Percentiles rank a stretch among this genome's conserved stretches.
phyloP scores from a whole-genome alignment of 37 sponge, comb jelly and placozoan species.

The Aphrocallistes beatrix region DNA sequence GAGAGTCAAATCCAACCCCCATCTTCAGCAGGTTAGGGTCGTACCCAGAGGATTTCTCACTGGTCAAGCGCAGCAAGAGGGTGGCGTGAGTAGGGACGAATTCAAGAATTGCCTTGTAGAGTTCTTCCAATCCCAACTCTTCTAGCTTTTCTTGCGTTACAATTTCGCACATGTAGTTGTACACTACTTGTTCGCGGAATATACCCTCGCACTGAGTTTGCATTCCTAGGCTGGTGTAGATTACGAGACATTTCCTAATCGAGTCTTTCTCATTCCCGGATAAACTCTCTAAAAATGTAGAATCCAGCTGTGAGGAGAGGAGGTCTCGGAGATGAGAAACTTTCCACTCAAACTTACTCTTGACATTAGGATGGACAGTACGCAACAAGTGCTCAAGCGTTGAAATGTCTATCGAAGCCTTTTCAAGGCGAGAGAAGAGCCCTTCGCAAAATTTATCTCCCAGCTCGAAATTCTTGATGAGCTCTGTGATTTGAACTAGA shows the following conservation, averaged over 20 bases:
- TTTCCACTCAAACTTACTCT: not conserved
- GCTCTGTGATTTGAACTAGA: not conserved
- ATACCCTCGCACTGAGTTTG: constrained; percentile 53
- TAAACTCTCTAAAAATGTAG: constrained; percentile 38
- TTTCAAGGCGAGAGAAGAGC: not conserved
- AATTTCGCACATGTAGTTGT: constrained; percentile 63
- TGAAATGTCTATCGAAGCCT: not conserved
- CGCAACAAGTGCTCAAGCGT: not conserved
- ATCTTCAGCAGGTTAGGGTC: not conserved
- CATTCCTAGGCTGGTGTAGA: constrained; percentile 55
- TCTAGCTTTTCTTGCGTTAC: not conserved
- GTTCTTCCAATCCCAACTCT: constrained; percentile 42
- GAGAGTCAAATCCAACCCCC: constrained; percentile 1
- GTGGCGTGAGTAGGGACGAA: constrained; percentile 46
- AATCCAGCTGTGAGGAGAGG: constrained; percentile 30
- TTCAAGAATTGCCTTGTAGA: constrained; percentile 47
- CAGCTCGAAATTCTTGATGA: not conserved
- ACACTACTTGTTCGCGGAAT: constrained; percentile 41
- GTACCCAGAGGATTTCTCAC: not conserved
- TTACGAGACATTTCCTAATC: constrained; percentile 56
- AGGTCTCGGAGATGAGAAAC: not conserved
- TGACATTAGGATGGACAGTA: not conserved
- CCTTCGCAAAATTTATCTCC: not conserved
- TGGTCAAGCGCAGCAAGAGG: constrained; percentile 26
- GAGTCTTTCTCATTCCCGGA: constrained; percentile 23